These are phyloP conservation scores for Poeciliopsis gracilis DNA, from an alignment of 2,797 vertebrate genomes.

Conservation along the genomic window DNA sequence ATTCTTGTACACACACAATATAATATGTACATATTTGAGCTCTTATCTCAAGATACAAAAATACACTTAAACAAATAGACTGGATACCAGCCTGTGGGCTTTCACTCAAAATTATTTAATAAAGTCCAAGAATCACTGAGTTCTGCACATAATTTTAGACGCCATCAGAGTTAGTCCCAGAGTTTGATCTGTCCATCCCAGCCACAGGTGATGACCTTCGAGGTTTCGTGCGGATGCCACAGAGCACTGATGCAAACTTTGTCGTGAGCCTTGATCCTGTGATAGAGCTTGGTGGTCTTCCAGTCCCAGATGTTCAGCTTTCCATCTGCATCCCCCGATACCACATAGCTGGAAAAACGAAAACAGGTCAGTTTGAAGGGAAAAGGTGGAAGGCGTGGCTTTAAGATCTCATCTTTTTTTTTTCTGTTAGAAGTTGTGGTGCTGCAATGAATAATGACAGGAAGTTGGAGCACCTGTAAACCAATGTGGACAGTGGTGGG, in stretches of 20 bases:
- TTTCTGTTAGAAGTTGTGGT: slow-evolving; percentile 9
- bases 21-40: slow-evolving; percentile 13
- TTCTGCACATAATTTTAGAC: slow-evolving; percentile 5
- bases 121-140: slow-evolving; percentile 12
- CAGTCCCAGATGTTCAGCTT: slow-evolving; percentile 99
- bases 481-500: slow-evolving; percentile 33
- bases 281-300: slow-evolving; percentile 99
- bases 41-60: slow-evolving; percentile 44
- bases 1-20: slow-evolving; percentile 16
- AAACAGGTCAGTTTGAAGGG: not conserved
- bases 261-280: slow-evolving; percentile 96
- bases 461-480: slow-evolving; percentile 30
- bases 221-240: slow-evolving; percentile 98
- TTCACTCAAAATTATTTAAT: slow-evolving; percentile 20
- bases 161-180: slow-evolving; percentile 84
- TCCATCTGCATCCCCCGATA: slow-evolving; percentile 97
- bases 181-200: slow-evolving; percentile 99
- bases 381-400: slow-evolving; percentile 3
- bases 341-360: slow-evolving; percentile 87
- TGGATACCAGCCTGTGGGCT: slow-evolving; percentile 82
- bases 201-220: slow-evolving; percentile 97
- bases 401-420: slow-evolving; percentile 8
- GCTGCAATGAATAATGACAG: slow-evolving; percentile 63
- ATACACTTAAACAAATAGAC: slow-evolving; percentile 64
- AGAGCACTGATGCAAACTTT: slow-evolving; percentile 98